phyloP scores from a whole-genome alignment of 2,888 invertebrate species.

The Heterodera filipjevi region DNA sequence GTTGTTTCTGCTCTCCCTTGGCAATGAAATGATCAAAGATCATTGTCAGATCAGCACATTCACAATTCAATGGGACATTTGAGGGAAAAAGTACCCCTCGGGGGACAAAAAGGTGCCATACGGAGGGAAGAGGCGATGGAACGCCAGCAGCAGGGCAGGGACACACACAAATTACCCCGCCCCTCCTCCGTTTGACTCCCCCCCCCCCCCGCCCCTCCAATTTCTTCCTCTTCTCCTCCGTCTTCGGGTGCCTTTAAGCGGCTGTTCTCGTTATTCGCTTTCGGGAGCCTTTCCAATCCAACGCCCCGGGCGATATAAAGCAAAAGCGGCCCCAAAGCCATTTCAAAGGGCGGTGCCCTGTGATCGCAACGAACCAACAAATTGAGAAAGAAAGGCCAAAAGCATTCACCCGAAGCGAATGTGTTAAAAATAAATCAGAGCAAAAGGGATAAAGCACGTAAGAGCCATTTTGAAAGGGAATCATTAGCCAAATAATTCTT shows the following conservation, averaged over 20 bases:
- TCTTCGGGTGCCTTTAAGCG: neutral
- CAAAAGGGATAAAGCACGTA: neutral
- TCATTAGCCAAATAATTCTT: neutral
- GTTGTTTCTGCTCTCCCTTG: neutral
- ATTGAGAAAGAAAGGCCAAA: neutral
- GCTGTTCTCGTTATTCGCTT: neutral
- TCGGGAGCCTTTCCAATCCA: neutral
- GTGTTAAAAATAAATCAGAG: neutral
- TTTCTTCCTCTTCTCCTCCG: neutral
- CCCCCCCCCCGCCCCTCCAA: too few species aligned
- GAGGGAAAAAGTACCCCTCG: neutral
- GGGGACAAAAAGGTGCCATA: neutral
- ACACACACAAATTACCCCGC: neutral
- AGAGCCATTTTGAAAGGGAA: neutral
- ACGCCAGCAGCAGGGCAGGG: too few species aligned
- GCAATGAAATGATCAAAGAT: neutral
- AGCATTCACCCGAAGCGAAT: neutral
- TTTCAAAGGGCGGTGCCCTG: neutral
- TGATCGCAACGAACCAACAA: neutral
- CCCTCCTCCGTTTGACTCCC: neutral
- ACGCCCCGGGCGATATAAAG: constrained; percentile 5
- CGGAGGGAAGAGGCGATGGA: neutral
- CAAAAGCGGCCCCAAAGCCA: neutral
- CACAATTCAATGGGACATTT: neutral
- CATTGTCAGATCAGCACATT: neutral